Evolutionary conservation across 2,888 invertebrate genomes (phyloP), one percentile per base, ranked within the genome.

Genomic region (Pecten maximus): DNA sequence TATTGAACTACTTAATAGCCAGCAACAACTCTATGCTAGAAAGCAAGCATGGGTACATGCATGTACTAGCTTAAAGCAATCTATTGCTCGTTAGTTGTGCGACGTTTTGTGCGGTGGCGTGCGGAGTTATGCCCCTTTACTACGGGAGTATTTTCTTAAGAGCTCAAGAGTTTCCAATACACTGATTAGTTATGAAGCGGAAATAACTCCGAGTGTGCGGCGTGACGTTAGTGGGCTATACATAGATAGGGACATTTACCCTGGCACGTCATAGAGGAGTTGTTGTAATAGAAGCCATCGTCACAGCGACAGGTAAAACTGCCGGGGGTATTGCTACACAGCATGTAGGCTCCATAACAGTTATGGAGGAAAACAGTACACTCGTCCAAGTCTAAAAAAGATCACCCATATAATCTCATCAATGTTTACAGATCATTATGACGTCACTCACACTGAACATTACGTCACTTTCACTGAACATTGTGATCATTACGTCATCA

Each of bases 301-400:
- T 92, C 93, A 93, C 96, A 96, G 87, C 89, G 90, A 93, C 98
- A 98, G 48, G 96, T 96, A 94, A 97, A 98, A 88, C 97, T 97
- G 87, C 98, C 98, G 93, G 97, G 97, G 0, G 97, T 98, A 96
- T 98, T 98, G 94, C 98, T 97, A 96, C 98, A 98, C 95, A 97
- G 97, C 96, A 98, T 98, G 0, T 97, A 98, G 28, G 97, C 97
- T 6, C 97, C 97, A 95, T 98, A 97, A 95, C 98, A 98, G 95
- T 98, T 98, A 94, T 98, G 97, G 74, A 97, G 95, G 0, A 94
- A 94, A 89, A 95, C 97, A 94, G 94, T 95, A 92, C 97, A 97
- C 92, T 97, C 97, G 93, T 97, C 96, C 86, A 97, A 94, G 93
- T 97, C 97, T 96, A 91, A 48, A 93, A 92, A 35, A 74, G 35